Base-by-base conservation (phyloP, 2,797 vertebrate genomes). In the Lagocephalus sceleratus region DNA sequence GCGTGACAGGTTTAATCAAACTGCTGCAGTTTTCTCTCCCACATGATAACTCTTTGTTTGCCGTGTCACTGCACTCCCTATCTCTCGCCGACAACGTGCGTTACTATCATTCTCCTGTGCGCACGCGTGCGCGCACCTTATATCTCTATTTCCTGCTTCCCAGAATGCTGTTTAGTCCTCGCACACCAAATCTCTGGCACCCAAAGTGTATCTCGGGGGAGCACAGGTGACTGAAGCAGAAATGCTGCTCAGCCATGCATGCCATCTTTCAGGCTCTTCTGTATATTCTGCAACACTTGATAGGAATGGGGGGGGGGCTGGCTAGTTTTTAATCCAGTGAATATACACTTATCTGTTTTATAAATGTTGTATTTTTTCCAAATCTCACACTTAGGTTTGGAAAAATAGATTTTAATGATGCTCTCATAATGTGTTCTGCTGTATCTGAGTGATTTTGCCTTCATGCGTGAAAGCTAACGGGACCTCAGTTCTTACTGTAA, bases 1-100 rank as follows among this genome's bases (percentile, higher is more conserved):
- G 51, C 53, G 51, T 50, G 70, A 71, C 48, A 41, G 61, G 66
- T 51, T 81, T 74, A 64, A 78, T 76, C 70, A 77, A 73, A 81
- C 77, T 15, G 32, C 63, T 64, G 60, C 71, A 60, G 53, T 61
- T 78, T 73, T 61, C 47, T 42, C 61, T 63, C 63, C 69, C 55
- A 47, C 54, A 51, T 51, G 63, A 77, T 78, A 79, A 75, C 41
- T 56, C 65, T 65, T 63, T 74, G 64, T 78, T 63, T 68, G 66
- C 66, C 59, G 20, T 66, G 55, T 66, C 53, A 50, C 66, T 57
- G 48, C 47, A 49, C 57, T 66, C 22, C 8, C 68, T 64, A 65
- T 79, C 63, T 64, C 54, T 75, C 57, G 73, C 65, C 20, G 54
- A 77, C 58, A 79, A 58, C 35, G 39, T 35, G 26, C n/a, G 23